Conservation (phyloP, 2,888 invertebrate species). For the Lithosia quadra region DNA sequence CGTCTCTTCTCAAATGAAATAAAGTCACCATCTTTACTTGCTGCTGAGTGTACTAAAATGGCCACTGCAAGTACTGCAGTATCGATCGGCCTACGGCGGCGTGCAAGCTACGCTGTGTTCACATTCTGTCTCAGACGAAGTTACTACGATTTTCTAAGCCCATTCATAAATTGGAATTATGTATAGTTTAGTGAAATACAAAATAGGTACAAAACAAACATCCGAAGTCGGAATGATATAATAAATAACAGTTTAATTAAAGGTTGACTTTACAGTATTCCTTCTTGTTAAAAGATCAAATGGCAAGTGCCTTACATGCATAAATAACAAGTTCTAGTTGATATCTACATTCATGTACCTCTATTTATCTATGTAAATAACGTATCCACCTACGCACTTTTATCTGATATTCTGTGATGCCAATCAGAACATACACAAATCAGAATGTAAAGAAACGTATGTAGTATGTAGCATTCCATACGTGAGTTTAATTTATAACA, state of each 20-base stretch:
- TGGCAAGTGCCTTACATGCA: background rate
- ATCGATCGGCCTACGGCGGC: conserved; percentile 6
- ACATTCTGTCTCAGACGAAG: background rate
- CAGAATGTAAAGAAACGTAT: too few relatives aligned
- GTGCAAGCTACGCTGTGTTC: background rate
- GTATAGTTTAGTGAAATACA: too few relatives aligned
- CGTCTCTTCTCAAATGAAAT: background rate
- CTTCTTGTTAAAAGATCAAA: background rate
- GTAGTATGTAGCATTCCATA: too few relatives aligned
- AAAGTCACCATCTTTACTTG: background rate
- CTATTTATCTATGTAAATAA: too few relatives aligned
- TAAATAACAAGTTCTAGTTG: too few relatives aligned
- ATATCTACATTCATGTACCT: too few relatives aligned
- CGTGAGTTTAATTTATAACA: too few relatives aligned
- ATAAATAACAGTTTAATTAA: background rate
- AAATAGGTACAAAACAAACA: background rate
- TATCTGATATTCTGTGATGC: too few relatives aligned
- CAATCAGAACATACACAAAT: too few relatives aligned
- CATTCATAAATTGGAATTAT: background rate
- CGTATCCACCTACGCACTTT: too few relatives aligned
- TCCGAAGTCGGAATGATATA: background rate
- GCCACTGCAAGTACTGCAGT: conserved; percentile 2
- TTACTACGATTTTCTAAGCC: background rate
- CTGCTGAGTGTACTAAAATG: background rate
- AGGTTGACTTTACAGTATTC: background rate